These are phyloP conservation scores for Xyrauchen texanus DNA, from an alignment of 2,113 vertebrate genomes.

Conservation along the genomic window DNA sequence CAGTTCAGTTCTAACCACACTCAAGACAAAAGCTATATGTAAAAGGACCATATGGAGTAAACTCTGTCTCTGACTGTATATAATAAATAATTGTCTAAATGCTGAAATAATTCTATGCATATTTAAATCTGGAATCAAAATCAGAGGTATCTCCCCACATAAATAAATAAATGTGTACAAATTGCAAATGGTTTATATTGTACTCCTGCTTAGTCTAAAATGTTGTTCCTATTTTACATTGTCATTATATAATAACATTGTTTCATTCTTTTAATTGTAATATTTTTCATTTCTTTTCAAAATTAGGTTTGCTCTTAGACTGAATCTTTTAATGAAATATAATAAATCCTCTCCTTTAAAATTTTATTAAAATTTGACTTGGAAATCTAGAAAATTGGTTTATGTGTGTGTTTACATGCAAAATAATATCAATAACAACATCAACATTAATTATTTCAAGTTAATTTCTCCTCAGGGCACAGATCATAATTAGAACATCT, in stretches of 20 bases:
- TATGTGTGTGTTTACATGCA: conserved; percentile 14
- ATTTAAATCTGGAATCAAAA: conserved; percentile 29
- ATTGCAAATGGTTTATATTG: not conserved
- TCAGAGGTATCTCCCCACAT: not conserved
- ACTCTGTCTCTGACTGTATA: conserved; percentile 42
- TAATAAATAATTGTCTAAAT: conserved; percentile 38
- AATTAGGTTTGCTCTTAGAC: not conserved
- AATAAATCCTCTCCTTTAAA: not conserved
- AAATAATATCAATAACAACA: conserved; percentile 27
- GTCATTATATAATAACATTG: not conserved
- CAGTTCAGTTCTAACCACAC: conserved; percentile 10
- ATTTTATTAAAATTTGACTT: conserved; percentile 4
- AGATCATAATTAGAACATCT: conserved; percentile 57
- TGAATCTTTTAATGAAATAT: not conserved
- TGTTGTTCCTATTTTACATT: not conserved
- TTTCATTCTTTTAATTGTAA: no score
- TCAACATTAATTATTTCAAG: conserved; percentile 27
- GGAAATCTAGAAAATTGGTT: conserved; percentile 3
- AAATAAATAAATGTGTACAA: not conserved
- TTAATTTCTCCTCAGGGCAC: conserved; percentile 39
- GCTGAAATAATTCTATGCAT: conserved; percentile 33
- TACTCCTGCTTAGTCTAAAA: not conserved
- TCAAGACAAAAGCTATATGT: conserved; percentile 36
- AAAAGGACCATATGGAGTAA: conserved; percentile 40
- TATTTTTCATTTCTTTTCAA: not conserved